These are phyloP conservation scores for Puntigrus tetrazona DNA, from an alignment of 2,113 vertebrate genomes.

Conservation along the genomic window DNA sequence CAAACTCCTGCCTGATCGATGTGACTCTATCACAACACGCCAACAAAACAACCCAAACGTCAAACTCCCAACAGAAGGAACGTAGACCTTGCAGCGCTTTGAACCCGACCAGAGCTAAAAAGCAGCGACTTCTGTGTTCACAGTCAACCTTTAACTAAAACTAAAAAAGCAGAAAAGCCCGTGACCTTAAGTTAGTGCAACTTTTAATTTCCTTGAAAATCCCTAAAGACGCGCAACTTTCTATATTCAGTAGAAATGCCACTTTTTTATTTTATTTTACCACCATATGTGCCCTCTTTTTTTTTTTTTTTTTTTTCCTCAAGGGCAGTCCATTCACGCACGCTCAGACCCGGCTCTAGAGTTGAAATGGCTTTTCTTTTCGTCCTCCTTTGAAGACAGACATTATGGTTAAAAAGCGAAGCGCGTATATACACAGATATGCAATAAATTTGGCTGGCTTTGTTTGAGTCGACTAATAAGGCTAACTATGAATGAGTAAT, in stretches of 20 bases:
- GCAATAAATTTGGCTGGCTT: background rate
- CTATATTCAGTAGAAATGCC: background rate
- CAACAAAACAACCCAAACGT: too few relatives aligned
- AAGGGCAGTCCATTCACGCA: constrained; percentile 17
- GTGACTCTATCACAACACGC: constrained; percentile 43
- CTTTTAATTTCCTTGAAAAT: background rate
- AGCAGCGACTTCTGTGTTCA: background rate
- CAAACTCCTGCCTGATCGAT: constrained; percentile 71
- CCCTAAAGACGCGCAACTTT: background rate
- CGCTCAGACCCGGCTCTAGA: background rate
- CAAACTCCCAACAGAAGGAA: too few relatives aligned
- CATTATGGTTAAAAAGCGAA: background rate
- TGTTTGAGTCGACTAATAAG: background rate
- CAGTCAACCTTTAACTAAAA: background rate
- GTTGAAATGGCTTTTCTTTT: background rate
- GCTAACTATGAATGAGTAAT: background rate
- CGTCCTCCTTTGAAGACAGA: background rate
- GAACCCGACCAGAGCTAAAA: background rate
- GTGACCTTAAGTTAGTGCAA: background rate
- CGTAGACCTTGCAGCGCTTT: background rate
- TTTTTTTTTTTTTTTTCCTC: background rate
- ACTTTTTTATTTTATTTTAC: constrained; percentile 5
- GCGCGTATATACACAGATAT: background rate
- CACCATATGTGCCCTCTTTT: background rate
- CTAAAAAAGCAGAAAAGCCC: background rate